Evolutionary conservation across 2,113 vertebrate genomes (phyloP), one percentile per base, ranked within the genome.

Genomic region (Tetrax tetrax): DNA sequence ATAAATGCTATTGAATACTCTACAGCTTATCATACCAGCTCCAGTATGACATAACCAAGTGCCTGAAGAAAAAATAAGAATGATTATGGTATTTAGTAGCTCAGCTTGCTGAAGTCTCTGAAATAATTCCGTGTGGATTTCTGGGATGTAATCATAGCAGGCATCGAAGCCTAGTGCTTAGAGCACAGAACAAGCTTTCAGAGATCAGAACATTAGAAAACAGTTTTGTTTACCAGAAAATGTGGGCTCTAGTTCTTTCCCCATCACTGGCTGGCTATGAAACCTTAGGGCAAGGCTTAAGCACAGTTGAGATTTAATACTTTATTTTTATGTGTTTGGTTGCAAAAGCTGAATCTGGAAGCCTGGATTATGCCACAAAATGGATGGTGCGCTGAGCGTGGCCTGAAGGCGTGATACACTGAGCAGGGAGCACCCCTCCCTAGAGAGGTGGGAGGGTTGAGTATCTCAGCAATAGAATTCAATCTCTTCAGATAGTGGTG

Each of bases 361-460:
- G 9, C 38, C 50, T 65, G 41, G 16, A 10, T 22, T 87, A 48
- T 48, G 53, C 24, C 54, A 37, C 27, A 51, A 75, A 45, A 53
- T 7, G 21, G 65, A 33, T 5, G 4, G 27, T 77, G 63, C 28
- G 45, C 45, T 0, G 0, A 12, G n/a, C 2, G 2, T 18, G 12
- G 5, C 8, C 18, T 2, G 3, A 7, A 38, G 31, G 23, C 35
- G 24, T 25, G 43, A 20, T 9, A 28, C 9, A 15, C n/a, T 47
- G 28, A 51, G 57, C 20, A 29, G 33, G 45, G 28, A 85, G 54
- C 38, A 89, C 5, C 35, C 12, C 28, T 59, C 5, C 65, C n/a
- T 48, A 13, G 31, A 17, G 43, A 72, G 19, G 9, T 53, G 38
- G 21, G 33, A 83, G 19, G 3, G 27, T 12, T 64, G 33, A 45